phyloP scores from a whole-genome alignment of 1,140 invertebrate genomes.

The Chymomyza costata region DNA sequence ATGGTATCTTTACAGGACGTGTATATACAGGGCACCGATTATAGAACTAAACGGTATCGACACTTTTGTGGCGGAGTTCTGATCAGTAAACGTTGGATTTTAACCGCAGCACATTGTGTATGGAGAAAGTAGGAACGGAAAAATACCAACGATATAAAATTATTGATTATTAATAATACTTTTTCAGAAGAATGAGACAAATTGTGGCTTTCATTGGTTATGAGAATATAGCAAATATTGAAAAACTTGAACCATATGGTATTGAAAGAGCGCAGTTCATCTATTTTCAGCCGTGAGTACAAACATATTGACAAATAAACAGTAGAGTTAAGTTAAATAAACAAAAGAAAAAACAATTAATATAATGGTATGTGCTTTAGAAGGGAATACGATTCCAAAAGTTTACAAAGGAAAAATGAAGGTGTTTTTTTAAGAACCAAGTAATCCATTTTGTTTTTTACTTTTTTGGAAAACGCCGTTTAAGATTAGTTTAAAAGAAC shows the following conservation, averaged over 20 bases:
- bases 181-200: constrained; percentile 35
- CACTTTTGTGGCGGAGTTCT: constrained; percentile 66
- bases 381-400: too few species aligned
- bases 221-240: constrained; percentile 47
- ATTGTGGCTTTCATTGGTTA: constrained; percentile 59
- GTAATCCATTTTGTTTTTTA: too few species aligned
- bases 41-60: constrained; percentile 19
- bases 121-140: constrained; percentile 47
- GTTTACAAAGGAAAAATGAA: too few species aligned
- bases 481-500: too few species aligned
- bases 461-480: too few species aligned
- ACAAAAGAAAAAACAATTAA: neutral
- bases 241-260: constrained; percentile 38
- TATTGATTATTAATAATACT: neutral
- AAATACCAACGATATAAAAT: neutral
- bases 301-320: neutral
- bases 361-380: constrained; percentile 12
- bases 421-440: too few species aligned
- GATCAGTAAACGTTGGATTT: constrained; percentile 58
- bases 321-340: constrained; percentile 4
- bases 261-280: constrained; percentile 57
- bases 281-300: constrained; percentile 65
- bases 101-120: constrained; percentile 60
- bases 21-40: neutral
- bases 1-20: constrained; percentile 65